phyloP scores from a whole-genome alignment of 2,888 invertebrate genomes.

The Amitus sp. region DNA sequence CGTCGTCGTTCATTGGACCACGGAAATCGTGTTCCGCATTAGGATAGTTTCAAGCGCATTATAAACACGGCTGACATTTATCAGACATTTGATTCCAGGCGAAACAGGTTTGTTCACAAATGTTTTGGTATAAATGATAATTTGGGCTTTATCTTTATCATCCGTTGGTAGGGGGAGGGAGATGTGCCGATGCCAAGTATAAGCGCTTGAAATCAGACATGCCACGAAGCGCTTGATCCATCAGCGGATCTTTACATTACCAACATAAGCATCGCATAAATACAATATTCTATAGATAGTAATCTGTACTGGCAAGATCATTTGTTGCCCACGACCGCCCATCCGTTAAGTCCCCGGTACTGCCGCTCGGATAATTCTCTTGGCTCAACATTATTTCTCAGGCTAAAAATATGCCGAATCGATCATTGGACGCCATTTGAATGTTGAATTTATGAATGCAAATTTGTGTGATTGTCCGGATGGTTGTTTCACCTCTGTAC shows the following conservation, averaged over 20 bases:
- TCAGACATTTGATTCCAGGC: constrained; percentile 3
- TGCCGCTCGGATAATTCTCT: constrained; percentile 29
- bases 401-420: constrained; percentile 33
- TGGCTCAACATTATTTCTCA: constrained; percentile 37
- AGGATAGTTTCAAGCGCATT: neutral
- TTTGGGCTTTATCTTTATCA: neutral
- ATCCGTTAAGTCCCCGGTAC: constrained; percentile 41
- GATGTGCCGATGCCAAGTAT: constrained; percentile 3
- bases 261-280: constrained; percentile 57
- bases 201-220: constrained; percentile 6
- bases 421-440: constrained; percentile 19
- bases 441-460: neutral
- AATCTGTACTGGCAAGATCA: constrained; percentile 59
- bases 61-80: constrained; percentile 1
- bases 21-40: constrained; percentile 3
- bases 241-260: constrained; percentile 49
- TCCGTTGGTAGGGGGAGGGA: constrained; percentile 7
- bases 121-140: constrained; percentile 1
- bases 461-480: neutral
- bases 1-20: constrained; percentile 2
- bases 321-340: constrained; percentile 59
- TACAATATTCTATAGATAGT: constrained; percentile 59
- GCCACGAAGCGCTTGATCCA: constrained; percentile 7
- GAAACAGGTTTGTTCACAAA: neutral
- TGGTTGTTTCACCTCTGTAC: no score